These are phyloP conservation scores for Microcebus jonahi DNA, from an alignment of 2,113 vertebrate genomes.

Conservation along the genomic window DNA sequence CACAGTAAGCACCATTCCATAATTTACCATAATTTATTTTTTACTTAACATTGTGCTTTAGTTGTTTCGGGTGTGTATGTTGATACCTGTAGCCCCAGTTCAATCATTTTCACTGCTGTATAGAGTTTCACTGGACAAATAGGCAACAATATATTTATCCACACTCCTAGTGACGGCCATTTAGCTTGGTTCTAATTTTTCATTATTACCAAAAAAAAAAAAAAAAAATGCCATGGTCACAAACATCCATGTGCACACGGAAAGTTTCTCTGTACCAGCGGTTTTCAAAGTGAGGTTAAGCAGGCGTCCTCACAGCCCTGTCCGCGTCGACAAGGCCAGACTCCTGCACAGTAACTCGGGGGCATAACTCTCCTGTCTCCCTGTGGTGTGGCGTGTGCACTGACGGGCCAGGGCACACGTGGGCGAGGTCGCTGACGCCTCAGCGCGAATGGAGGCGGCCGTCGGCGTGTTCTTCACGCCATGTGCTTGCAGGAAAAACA, in stretches of 20 bases:
- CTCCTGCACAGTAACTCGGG: accelerated
- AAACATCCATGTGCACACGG: accelerated
- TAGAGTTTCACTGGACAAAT: neutral
- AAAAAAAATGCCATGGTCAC: neutral
- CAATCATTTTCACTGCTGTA: neutral
- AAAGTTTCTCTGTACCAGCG: neutral
- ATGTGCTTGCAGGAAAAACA: accelerated
- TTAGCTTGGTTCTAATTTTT: neutral
- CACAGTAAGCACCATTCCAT: neutral
- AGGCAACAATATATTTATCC: neutral
- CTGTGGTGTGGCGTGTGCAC: neutral
- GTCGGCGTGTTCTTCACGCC: accelerated
- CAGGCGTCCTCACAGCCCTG: accelerated
- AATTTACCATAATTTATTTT: neutral
- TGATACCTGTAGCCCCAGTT: neutral
- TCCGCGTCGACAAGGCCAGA: neutral
- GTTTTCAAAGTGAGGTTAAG: neutral
- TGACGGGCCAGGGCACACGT: accelerated
- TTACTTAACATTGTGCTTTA: neutral
- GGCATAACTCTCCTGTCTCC: accelerated
- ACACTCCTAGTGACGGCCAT: neutral
- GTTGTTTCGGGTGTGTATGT: neutral
- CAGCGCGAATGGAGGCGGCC: neutral
- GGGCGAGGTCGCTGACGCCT: neutral
- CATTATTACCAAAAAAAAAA: neutral